phyloP scores from a whole-genome alignment of 2,797 vertebrate species.

The Lemur catta region DNA sequence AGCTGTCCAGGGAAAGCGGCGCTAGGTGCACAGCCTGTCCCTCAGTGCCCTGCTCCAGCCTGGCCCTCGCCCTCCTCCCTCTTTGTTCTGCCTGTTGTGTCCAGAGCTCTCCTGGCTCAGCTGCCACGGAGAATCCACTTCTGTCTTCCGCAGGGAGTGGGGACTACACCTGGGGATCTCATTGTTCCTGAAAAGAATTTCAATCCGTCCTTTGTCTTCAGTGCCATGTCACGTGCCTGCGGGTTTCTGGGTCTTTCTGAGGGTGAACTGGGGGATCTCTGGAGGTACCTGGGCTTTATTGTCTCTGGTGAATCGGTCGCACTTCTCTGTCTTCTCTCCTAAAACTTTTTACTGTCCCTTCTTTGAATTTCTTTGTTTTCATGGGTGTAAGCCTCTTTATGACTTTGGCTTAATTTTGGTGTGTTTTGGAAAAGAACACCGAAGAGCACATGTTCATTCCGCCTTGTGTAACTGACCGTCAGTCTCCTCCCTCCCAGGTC shows the following conservation, averaged over 20 bases:
- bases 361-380: not conserved
- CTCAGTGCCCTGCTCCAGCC: not conserved
- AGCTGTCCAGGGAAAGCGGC: not conserved
- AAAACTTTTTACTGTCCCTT: no score
- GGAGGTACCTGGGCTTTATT: no score
- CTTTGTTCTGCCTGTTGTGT: not conserved
- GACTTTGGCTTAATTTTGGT: not conserved
- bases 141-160: not conserved
- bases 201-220: not conserved
- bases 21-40: not conserved
- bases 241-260: not conserved
- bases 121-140: not conserved
- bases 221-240: no score
- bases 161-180: not conserved
- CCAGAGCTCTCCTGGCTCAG: not conserved
- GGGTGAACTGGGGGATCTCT: not conserved
- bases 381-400: not conserved
- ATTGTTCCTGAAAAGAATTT: not conserved
- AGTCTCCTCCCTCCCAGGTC: not conserved
- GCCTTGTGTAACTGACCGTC: not conserved
- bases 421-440: not conserved
- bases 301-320: not conserved
- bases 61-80: not conserved
- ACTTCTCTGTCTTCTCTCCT: not conserved
- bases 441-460: not conserved